phyloP scores from a whole-genome alignment of 2,113 vertebrate genomes.

The Egretta garzetta region DNA sequence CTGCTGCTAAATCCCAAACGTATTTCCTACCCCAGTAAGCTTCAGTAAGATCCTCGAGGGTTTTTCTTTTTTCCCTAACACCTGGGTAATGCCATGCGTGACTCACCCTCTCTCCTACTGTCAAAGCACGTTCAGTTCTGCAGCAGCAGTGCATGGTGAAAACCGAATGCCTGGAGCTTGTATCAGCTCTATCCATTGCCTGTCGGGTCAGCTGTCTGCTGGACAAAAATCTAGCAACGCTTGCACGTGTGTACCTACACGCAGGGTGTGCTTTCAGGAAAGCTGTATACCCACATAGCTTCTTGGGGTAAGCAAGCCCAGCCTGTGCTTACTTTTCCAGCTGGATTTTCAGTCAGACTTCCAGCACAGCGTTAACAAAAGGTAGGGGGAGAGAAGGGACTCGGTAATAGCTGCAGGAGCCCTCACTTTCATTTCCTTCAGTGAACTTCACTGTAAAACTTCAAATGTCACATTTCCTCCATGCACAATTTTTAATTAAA shows the following conservation, averaged over 20 bases:
- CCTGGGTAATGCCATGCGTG: neutral
- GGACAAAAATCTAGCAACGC: neutral
- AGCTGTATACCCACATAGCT: neutral
- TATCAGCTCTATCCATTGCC: neutral
- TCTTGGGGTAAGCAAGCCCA: neutral
- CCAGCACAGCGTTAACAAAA: neutral
- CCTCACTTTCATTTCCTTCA: slow-evolving; percentile 23
- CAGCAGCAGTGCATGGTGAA: neutral
- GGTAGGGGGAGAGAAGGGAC: neutral
- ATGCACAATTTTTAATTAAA: slow-evolving; percentile 58
- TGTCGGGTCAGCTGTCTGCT: neutral
- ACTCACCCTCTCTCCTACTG: neutral
- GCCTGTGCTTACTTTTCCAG: neutral
- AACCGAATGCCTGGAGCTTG: neutral
- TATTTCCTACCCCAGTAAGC: neutral
- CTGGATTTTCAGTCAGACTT: neutral
- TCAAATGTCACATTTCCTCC: slow-evolving; percentile 53
- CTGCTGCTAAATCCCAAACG: neutral
- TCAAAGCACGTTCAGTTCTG: neutral
- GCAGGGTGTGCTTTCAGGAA: neutral
- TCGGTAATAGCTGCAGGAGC: neutral
- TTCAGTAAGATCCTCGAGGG: neutral
- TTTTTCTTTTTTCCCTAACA: neutral
- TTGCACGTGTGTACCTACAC: accelerated
- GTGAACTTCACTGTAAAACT: slow-evolving; percentile 1